phyloP scores from a whole-genome alignment of 2,888 invertebrate genomes.

The Amblyteles armatorius region DNA sequence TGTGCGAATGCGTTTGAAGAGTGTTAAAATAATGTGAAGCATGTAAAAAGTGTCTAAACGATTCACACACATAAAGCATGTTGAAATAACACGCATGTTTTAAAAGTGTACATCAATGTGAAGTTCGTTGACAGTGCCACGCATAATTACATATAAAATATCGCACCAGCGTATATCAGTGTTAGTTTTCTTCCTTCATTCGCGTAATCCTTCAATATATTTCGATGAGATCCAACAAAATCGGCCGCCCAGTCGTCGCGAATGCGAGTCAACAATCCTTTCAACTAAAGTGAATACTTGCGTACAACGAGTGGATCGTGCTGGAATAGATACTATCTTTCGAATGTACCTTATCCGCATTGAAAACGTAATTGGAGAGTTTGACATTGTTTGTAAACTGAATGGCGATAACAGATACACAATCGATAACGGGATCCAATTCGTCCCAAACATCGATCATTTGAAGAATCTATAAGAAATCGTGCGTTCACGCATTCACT shows the following conservation, averaged over 20 bases:
- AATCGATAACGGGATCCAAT: slow-evolving; percentile 60
- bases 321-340: slow-evolving; percentile 49
- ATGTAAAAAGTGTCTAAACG: too few species aligned
- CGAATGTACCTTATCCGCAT: slow-evolving; percentile 54
- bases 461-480: slow-evolving; percentile 51
- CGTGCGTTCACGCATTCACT: background rate
- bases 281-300: slow-evolving; percentile 31
- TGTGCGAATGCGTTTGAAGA: too few species aligned
- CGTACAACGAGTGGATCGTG: slow-evolving; percentile 2
- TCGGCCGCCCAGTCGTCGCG: slow-evolving; percentile 51
- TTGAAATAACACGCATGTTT: too few species aligned
- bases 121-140: background rate
- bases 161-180: slow-evolving; percentile 48
- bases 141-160: background rate
- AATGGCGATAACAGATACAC: slow-evolving; percentile 46
- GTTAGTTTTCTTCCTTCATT: slow-evolving; percentile 53
- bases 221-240: slow-evolving; percentile 26
- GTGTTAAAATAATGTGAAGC: too few species aligned
- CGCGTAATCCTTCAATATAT: slow-evolving; percentile 45
- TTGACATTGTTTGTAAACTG: slow-evolving; percentile 43
- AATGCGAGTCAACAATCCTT: slow-evolving; percentile 52
- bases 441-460: slow-evolving; percentile 56
- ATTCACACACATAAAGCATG: too few species aligned
- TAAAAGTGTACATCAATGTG: too few species aligned
- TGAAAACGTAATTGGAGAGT: slow-evolving; percentile 53